Evolutionary conservation across 1,140 invertebrate species (phyloP).

Genomic region (Brachionus angularis): DNA sequence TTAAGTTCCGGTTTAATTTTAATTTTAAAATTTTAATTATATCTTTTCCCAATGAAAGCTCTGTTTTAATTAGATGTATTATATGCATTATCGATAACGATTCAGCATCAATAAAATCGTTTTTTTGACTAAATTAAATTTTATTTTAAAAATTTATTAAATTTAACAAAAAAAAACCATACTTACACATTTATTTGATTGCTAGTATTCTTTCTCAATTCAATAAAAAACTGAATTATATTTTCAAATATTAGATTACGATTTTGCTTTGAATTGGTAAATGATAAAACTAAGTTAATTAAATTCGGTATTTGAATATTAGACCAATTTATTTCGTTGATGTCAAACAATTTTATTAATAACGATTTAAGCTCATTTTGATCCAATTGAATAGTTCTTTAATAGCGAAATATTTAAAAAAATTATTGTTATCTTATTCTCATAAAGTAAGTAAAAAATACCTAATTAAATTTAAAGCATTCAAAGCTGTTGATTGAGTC

Average conservation of each 20-base stretch:
- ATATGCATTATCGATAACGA: constrained; percentile 10
- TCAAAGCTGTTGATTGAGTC: constrained; percentile 19
- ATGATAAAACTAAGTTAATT: constrained; percentile 5
- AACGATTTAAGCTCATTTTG: background rate
- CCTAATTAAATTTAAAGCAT: constrained; percentile 13
- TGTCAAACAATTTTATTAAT: constrained; percentile 27
- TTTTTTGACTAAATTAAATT: background rate
- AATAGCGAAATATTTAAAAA: background rate
- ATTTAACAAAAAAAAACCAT: background rate
- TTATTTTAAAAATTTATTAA: background rate
- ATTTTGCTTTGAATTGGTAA: constrained; percentile 15
- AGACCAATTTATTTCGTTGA: constrained; percentile 9
- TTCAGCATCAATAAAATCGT: constrained; percentile 24
- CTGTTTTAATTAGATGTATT: constrained; percentile 9
- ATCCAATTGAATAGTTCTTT: constrained; percentile 25
- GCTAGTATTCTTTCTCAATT: background rate
- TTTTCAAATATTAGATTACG: constrained; percentile 19
- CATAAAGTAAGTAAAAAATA: background rate
- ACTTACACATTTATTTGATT: constrained; percentile 1
- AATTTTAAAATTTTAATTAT: constrained; percentile 23
- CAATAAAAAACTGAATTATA: constrained; percentile 13
- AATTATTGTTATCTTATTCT: background rate
- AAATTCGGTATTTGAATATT: constrained; percentile 18
- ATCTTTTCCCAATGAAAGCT: background rate
- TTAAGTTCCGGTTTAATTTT: constrained; percentile 4